These are phyloP conservation scores for Aplodontia rufa DNA, from an alignment of 2,113 vertebrate species.

Conservation along the genomic window DNA sequence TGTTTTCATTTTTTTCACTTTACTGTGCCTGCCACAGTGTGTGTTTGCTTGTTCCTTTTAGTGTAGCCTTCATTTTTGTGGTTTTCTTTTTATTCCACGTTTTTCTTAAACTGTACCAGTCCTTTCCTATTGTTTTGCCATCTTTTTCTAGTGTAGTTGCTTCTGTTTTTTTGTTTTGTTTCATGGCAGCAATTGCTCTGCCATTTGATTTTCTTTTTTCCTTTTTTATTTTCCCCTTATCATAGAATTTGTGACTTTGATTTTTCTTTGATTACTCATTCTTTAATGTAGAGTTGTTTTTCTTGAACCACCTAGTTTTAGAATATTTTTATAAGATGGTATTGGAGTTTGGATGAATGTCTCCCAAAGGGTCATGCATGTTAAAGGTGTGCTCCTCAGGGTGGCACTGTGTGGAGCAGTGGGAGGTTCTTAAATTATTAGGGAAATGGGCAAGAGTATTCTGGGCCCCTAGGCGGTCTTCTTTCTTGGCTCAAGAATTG, in stretches of 20 bases:
- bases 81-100: background rate
- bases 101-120: background rate
- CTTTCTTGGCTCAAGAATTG: too few relatives aligned
- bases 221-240: background rate
- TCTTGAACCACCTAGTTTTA: background rate
- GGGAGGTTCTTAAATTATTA: too few relatives aligned
- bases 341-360: background rate
- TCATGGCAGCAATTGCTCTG: background rate
- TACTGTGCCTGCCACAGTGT: background rate
- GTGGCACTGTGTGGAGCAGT: too few relatives aligned
- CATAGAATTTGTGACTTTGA: background rate
- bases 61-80: background rate
- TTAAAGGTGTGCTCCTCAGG: too few relatives aligned
- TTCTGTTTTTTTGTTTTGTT: background rate
- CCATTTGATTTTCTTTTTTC: background rate
- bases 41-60: background rate
- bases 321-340: background rate
- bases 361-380: too few relatives aligned
- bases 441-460: too few relatives aligned
- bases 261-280: slow-evolving; percentile 12
- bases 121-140: background rate
- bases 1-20: background rate
- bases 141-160: background rate
- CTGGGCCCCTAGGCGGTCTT: too few relatives aligned
- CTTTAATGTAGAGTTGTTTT: background rate